Evolutionary conservation across 2,113 vertebrate species (phyloP).

Genomic region (Ovibos moschatus): DNA sequence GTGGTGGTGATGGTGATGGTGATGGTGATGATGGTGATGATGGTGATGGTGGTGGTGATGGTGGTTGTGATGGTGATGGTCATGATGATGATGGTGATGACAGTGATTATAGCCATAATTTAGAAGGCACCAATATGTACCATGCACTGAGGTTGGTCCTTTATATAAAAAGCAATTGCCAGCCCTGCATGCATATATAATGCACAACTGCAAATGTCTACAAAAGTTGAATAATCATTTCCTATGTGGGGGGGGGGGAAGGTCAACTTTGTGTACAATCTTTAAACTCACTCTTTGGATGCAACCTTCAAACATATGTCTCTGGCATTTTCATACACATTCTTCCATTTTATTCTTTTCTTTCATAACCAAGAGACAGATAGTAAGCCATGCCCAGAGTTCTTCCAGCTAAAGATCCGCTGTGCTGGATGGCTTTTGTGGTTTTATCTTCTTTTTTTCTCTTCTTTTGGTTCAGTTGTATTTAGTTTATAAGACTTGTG

Average conservation of each 20-base stretch:
- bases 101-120: rapidly evolving
- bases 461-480: background rate
- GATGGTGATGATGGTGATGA: rapidly evolving
- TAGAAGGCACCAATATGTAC: background rate
- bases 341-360: background rate
- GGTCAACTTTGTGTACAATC: no score
- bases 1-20: rapidly evolving
- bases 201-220: background rate
- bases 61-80: rapidly evolving
- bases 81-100: background rate
- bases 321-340: background rate
- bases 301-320: rapidly evolving
- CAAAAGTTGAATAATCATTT: background rate
- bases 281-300: background rate
- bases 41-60: rapidly evolving
- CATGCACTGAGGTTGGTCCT: background rate
- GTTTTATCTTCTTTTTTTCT: background rate
- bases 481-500: background rate
- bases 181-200: background rate
- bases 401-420: background rate
- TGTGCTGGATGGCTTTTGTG: background rate
- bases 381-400: background rate
- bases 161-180: background rate
- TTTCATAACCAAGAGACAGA: background rate
- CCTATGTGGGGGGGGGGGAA: rapidly evolving